Evolutionary conservation across 2,113 vertebrate genomes (phyloP).

Genomic region (Monopterus albus): DNA sequence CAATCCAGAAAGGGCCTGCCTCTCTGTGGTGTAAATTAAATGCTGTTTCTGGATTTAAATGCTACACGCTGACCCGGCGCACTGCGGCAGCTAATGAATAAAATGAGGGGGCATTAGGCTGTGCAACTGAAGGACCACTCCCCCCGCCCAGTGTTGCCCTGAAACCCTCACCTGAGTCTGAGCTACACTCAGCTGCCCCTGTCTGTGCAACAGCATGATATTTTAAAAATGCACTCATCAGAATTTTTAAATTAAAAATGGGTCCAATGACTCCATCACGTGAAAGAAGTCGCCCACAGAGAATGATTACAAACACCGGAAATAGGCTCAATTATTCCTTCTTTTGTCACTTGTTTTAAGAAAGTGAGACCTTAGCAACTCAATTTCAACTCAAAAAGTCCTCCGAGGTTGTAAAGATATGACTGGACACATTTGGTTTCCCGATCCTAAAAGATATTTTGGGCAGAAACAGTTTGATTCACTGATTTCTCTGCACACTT

Average conservation of each 20-base stretch:
- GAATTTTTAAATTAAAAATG: neutral
- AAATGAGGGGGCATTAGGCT: conserved; percentile 67
- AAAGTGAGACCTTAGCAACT: too few relatives aligned
- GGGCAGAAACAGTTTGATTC: neutral
- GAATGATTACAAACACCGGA: neutral
- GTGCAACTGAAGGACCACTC: conserved; percentile 13
- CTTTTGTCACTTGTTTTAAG: too few relatives aligned
- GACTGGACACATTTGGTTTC: too few relatives aligned
- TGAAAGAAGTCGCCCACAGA: too few relatives aligned
- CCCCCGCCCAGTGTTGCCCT: neutral
- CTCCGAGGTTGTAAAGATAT: too few relatives aligned
- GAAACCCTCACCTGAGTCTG: neutral
- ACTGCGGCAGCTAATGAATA: conserved; percentile 83
- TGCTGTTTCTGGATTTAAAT: conserved; percentile 66
- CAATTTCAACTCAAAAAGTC: too few relatives aligned
- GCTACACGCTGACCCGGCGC: conserved; percentile 40
- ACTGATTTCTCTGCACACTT: neutral
- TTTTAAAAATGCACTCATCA: neutral
- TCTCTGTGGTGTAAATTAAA: conserved; percentile 88
- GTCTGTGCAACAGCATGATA: neutral
- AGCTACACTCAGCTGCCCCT: neutral
- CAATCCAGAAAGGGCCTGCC: conserved; percentile 92
- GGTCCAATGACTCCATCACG: too few relatives aligned
- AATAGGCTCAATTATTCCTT: too few relatives aligned
- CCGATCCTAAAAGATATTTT: neutral